These are phyloP conservation scores for Rhynchophorus ferrugineus DNA, from an alignment of 1,140 invertebrate genomes.

Conservation along the genomic window DNA sequence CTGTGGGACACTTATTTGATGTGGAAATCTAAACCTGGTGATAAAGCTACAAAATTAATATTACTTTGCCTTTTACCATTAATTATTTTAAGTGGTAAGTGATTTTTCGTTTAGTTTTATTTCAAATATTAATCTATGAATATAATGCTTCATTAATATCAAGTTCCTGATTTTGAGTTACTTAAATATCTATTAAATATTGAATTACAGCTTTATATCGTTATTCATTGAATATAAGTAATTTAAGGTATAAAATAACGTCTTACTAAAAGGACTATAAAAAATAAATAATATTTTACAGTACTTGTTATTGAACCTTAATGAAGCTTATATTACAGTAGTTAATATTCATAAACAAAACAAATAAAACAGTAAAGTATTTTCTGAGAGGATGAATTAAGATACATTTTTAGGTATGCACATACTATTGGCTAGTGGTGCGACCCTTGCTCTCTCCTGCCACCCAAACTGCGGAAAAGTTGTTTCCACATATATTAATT, in stretches of 20 bases:
- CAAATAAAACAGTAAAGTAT: too few relatives aligned
- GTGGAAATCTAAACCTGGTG: constrained; percentile 29
- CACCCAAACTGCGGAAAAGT: constrained; percentile 38
- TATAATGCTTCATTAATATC: background rate
- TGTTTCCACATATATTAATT: constrained; percentile 32
- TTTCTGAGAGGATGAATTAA: too few relatives aligned
- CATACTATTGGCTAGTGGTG: constrained; percentile 34
- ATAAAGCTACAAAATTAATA: constrained; percentile 28
- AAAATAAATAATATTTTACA: too few relatives aligned
- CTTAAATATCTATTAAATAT: background rate
- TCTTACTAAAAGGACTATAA: too few relatives aligned
- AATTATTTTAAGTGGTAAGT: constrained; percentile 45
- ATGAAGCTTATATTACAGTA: too few relatives aligned
- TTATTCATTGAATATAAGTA: too few relatives aligned
- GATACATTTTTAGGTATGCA: constrained; percentile 36
- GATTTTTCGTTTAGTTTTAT: constrained; percentile 6
- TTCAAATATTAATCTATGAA: background rate
- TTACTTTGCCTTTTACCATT: constrained; percentile 43
- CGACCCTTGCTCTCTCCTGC: constrained; percentile 36
- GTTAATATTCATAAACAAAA: too few relatives aligned
- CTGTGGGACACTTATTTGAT: constrained; percentile 45
- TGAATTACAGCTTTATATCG: background rate
- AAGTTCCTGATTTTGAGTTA: background rate
- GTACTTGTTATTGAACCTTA: too few relatives aligned
- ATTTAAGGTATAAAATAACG: too few relatives aligned